Conservation (phyloP, 2,797 vertebrate species). For the Enteromius unitaeniatus region DNA sequence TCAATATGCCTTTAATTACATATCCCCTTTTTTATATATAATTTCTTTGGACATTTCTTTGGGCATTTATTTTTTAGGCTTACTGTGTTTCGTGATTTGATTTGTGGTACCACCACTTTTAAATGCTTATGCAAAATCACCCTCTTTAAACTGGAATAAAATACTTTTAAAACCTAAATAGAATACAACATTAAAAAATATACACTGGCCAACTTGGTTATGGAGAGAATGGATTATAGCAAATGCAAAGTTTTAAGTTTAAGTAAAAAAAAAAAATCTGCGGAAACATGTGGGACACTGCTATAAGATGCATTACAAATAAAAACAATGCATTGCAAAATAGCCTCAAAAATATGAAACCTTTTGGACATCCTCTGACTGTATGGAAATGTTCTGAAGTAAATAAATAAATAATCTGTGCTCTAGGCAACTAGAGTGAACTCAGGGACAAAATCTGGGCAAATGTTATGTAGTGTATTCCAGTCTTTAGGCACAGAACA, state of each 20-base stretch:
- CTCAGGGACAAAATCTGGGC: neutral
- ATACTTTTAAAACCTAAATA: neutral
- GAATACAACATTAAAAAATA: neutral
- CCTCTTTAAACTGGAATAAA: neutral
- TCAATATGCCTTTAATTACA: neutral
- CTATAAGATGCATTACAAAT: neutral
- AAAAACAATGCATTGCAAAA: neutral
- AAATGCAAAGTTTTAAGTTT: neutral
- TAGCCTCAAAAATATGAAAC: neutral
- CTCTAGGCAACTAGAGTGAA: neutral
- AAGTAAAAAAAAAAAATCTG: too few species aligned
- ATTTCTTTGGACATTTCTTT: neutral
- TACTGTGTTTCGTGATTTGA: neutral
- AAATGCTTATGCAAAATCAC: neutral
- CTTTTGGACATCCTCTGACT: neutral
- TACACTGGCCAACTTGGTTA: neutral
- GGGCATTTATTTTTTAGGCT: neutral
- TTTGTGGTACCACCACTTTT: neutral
- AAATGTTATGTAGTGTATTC: neutral
- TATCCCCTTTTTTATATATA: neutral
- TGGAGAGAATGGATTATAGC: neutral
- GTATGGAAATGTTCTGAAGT: neutral
- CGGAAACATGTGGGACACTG: neutral
- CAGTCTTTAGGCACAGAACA: constrained; percentile 5
- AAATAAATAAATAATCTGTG: neutral